Conservation (phyloP, 2,797 vertebrate genomes). For the Spizella passerina region DNA sequence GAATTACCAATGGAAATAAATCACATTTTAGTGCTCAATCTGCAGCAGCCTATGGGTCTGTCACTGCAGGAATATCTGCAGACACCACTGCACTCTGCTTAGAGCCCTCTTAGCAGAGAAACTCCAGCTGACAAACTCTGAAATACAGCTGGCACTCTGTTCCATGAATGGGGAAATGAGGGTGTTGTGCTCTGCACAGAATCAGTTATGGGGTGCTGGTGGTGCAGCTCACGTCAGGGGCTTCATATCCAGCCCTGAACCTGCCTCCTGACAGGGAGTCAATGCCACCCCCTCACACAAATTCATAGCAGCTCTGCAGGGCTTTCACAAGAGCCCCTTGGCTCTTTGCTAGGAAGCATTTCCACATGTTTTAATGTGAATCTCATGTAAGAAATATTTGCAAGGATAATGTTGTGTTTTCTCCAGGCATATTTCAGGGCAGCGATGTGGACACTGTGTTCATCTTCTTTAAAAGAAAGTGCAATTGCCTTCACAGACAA, state of each 20-base stretch:
- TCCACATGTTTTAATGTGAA: not conserved
- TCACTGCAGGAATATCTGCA: not conserved
- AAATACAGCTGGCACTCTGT: not conserved
- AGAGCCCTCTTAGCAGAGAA: constrained; percentile 47
- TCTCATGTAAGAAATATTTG: not conserved
- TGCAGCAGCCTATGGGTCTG: constrained; percentile 36
- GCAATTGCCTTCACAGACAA: accelerated
- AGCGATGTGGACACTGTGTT: accelerated
- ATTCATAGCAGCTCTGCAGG: not conserved
- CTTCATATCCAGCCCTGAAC: not conserved
- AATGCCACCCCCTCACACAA: not conserved
- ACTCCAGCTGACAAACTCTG: constrained; percentile 65
- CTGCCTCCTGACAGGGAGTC: not conserved
- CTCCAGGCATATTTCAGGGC: not conserved
- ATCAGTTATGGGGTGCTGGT: not conserved
- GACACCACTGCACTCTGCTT: not conserved
- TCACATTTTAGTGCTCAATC: constrained; percentile 58
- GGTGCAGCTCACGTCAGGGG: not conserved
- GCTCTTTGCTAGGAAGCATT: not conserved
- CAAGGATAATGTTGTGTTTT: not conserved
- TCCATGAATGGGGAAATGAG: not conserved
- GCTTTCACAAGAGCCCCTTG: not conserved
- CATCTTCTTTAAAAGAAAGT: not conserved
- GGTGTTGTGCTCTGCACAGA: not conserved
- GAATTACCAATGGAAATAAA: constrained; percentile 62